Conservation (phyloP, 2,113 vertebrate genomes). For the Erpornis zantholeuca region DNA sequence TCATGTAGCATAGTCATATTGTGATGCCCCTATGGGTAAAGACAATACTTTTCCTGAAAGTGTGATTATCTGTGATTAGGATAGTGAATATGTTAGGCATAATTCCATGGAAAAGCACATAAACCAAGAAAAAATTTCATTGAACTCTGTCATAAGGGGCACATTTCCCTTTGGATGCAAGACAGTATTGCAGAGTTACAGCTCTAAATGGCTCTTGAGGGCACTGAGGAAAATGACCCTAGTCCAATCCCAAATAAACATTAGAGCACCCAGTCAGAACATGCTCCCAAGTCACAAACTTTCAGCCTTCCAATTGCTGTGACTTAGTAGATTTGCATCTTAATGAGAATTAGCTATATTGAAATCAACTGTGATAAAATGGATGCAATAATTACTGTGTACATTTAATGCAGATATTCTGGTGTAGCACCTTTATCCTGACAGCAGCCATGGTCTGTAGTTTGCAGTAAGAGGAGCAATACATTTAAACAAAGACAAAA, state of each 20-base stretch:
- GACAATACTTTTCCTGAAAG: neutral
- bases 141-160: neutral
- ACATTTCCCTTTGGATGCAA: neutral
- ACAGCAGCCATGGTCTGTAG: neutral
- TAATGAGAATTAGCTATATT: neutral
- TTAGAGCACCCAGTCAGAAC: neutral
- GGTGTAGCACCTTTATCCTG: neutral
- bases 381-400: neutral
- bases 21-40: neutral
- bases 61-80: neutral
- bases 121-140: neutral
- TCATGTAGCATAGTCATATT: neutral
- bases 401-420: neutral
- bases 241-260: neutral
- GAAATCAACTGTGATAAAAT: neutral
- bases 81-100: rapidly evolving
- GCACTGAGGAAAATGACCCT: neutral
- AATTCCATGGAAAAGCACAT: neutral
- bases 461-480: neutral
- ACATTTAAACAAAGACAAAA: neutral
- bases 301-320: neutral
- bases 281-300: neutral
- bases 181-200: neutral
- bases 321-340: neutral
- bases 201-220: neutral